phyloP scores from a whole-genome alignment of 2,888 invertebrate genomes.

The Pachydiplax longipennis region DNA sequence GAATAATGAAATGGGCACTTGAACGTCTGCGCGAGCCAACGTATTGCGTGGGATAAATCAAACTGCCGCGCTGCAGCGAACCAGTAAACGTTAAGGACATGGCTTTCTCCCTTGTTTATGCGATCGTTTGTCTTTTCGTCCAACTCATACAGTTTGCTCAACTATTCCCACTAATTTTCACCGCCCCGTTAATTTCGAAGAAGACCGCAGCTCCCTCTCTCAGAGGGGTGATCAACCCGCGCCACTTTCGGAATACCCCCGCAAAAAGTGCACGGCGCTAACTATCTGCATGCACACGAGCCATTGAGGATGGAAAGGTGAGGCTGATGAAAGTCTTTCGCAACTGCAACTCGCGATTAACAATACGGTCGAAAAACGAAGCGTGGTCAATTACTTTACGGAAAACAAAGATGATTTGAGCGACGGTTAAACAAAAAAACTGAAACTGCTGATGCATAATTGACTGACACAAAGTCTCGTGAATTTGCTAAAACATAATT shows the following conservation, averaged over 20 bases:
- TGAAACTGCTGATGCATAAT: too few species aligned
- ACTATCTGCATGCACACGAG: slow-evolving; percentile 28
- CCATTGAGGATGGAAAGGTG: not conserved
- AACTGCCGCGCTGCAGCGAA: not conserved
- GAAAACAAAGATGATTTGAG: too few species aligned
- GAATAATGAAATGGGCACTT: slow-evolving; percentile 44
- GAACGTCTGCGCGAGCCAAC: slow-evolving; percentile 26
- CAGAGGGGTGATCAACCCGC: not conserved
- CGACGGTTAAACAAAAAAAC: too few species aligned
- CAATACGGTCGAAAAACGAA: too few species aligned
- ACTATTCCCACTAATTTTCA: slow-evolving; percentile 37
- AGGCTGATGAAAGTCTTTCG: too few species aligned
- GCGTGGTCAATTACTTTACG: too few species aligned
- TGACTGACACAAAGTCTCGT: too few species aligned
- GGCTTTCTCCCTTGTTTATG: slow-evolving; percentile 36
- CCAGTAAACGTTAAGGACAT: slow-evolving; percentile 35
- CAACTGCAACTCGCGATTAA: too few species aligned
- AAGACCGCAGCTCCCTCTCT: not conserved
- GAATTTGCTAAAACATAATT: too few species aligned
- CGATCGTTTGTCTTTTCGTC: slow-evolving; percentile 28
- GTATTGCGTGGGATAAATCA: slow-evolving; percentile 40
- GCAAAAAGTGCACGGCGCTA: not conserved
- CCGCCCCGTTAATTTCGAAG: slow-evolving; percentile 19
- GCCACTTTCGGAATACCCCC: not conserved
- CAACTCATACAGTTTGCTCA: slow-evolving; percentile 29